Conservation (phyloP, 1,140 invertebrate genomes). For the Manduca sexta region DNA sequence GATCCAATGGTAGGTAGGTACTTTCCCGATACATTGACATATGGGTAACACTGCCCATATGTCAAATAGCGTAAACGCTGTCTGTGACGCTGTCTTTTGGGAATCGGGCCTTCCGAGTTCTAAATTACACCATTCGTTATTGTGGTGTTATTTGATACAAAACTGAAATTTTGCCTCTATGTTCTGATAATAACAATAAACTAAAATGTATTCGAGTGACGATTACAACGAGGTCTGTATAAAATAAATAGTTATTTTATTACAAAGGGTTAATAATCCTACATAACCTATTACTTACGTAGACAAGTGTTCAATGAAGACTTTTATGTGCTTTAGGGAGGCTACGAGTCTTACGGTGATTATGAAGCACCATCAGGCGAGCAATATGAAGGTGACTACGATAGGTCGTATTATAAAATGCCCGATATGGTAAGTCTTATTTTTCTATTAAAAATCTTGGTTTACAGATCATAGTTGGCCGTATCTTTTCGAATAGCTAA, state of each 20-base stretch:
- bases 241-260: slow-evolving; percentile 6
- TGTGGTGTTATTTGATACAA: no score
- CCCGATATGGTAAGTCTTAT: slow-evolving; percentile 78
- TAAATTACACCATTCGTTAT: no score
- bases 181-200: slow-evolving; percentile 1
- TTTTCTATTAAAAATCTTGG: neutral
- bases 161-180: no score
- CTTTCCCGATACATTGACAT: no score
- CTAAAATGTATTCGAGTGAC: slow-evolving; percentile 69
- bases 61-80: no score
- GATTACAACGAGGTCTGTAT: slow-evolving; percentile 68
- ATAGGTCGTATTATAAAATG: slow-evolving; percentile 82
- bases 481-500: no score
- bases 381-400: slow-evolving; percentile 82
- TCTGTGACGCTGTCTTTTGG: no score
- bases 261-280: neutral
- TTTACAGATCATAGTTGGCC: no score
- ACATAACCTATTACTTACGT: slow-evolving; percentile 22
- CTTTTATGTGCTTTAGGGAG: slow-evolving; percentile 41
- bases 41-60: no score
- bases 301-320: slow-evolving; percentile 11
- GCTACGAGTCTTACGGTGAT: slow-evolving; percentile 77
- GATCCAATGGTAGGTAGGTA: no score
- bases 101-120: no score
- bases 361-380: slow-evolving; percentile 80